Percentiles rank a stretch among this genome's conserved stretches.
phyloP scores from a whole-genome alignment of 2,888 invertebrate genomes.

The Lordiphosa andalusiaca region DNA sequence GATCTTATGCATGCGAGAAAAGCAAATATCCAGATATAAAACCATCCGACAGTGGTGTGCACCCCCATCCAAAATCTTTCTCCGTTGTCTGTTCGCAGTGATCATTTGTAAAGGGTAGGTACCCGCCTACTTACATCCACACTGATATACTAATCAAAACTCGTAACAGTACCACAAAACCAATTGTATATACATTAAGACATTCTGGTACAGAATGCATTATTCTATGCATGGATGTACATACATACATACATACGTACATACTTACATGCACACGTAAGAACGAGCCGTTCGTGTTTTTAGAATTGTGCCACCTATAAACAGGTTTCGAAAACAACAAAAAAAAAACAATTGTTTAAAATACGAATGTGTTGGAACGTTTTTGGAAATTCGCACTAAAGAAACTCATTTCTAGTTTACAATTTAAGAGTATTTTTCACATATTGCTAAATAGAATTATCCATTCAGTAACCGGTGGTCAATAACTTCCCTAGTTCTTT shows the following conservation, averaged over 20 bases:
- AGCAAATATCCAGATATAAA: constrained; percentile 6
- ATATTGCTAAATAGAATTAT: too few relatives aligned
- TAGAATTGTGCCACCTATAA: constrained; percentile 8
- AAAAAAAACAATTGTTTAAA: not conserved
- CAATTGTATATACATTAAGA: constrained; percentile 9
- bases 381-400: too few relatives aligned
- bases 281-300: constrained; percentile 21
- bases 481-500: too few relatives aligned
- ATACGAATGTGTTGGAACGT: too few relatives aligned
- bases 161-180: constrained; percentile 20
- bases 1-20: constrained; percentile 23
- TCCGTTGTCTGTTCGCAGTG: constrained; percentile 19
- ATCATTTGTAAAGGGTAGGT: constrained; percentile 27
- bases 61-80: constrained; percentile 19
- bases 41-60: constrained; percentile 18
- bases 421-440: too few relatives aligned
- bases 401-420: too few relatives aligned
- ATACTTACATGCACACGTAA: not conserved
- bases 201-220: constrained; percentile 30
- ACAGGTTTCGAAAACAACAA: constrained; percentile 22
- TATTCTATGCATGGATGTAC: constrained; percentile 53
- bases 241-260: not conserved
- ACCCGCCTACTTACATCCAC: constrained; percentile 9
- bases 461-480: too few relatives aligned
- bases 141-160: constrained; percentile 3